A percentile compares a stretch with the other conserved stretches of the same genome.
phyloP scores from a whole-genome alignment of 2,113 vertebrate genomes.

The Gallinago media region DNA sequence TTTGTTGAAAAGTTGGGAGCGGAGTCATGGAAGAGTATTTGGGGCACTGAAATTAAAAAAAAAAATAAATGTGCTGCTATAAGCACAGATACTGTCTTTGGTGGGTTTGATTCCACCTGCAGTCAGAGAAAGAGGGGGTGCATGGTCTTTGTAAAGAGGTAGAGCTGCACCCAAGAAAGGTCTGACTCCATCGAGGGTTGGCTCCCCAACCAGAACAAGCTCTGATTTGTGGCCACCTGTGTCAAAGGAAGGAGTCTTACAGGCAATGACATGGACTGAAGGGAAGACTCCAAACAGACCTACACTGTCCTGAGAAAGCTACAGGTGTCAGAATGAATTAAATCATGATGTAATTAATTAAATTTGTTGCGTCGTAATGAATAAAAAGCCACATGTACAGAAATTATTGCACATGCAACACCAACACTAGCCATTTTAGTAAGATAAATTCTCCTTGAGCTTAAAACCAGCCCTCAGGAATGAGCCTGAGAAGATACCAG shows the following conservation, averaged over 20 bases:
- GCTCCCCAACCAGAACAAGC: not conserved
- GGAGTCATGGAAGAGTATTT: not conserved
- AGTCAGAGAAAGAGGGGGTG: not conserved
- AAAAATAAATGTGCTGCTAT: not conserved
- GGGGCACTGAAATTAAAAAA: not conserved
- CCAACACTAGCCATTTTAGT: not conserved
- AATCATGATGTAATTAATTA: not conserved
- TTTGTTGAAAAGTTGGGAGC: not conserved
- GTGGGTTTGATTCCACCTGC: not conserved
- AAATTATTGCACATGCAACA: not conserved
- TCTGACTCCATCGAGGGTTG: not conserved
- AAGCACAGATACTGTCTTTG: conserved; percentile 11
- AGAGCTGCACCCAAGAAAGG: not conserved
- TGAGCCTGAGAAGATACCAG: not conserved
- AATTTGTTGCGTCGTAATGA: not conserved
- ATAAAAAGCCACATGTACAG: not conserved
- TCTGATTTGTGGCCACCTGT: not conserved
- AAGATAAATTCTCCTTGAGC: not conserved
- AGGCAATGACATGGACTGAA: not conserved
- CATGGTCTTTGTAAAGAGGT: not conserved
- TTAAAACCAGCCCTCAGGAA: not conserved
- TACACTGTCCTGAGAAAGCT: not conserved
- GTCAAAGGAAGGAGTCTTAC: not conserved
- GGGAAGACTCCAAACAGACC: not conserved
- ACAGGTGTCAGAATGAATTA: not conserved